These are phyloP conservation scores for Netelia melanura DNA, from an alignment of 2,888 invertebrate genomes.

Conservation along the genomic window DNA sequence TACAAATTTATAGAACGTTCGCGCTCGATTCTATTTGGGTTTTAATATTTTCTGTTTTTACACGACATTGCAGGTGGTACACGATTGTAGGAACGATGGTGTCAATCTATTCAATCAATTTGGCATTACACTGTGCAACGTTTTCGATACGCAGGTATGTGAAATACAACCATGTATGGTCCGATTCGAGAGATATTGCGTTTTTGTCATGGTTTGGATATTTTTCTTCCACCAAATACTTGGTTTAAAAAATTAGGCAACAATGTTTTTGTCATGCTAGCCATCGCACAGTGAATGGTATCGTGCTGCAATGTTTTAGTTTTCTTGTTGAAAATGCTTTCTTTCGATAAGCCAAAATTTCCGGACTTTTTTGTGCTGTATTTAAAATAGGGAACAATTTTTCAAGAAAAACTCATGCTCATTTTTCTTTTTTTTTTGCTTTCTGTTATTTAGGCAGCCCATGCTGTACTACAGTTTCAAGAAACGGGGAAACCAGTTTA, in stretches of 20 bases:
- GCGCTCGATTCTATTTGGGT: neutral
- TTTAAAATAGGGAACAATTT: too few species aligned
- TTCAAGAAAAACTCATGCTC: too few species aligned
- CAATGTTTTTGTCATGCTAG: too few species aligned
- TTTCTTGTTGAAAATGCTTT: too few species aligned
- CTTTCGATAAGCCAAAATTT: too few species aligned
- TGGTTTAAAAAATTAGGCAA: too few species aligned
- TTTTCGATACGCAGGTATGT: slow-evolving; percentile 94
- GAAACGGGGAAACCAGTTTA: slow-evolving; percentile 96
- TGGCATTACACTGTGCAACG: slow-evolving; percentile 92
- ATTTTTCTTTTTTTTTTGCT: slow-evolving; percentile 15
- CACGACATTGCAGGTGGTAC: slow-evolving; percentile 88
- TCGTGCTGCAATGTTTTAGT: too few species aligned
- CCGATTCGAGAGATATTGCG: neutral
- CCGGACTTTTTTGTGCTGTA: too few species aligned
- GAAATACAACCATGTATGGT: neutral
- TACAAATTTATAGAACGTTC: too few species aligned
- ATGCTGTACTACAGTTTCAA: slow-evolving; percentile 96
- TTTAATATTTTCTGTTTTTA: slow-evolving; percentile 40
- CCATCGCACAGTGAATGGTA: too few species aligned
- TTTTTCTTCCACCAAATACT: neutral
- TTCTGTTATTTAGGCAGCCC: slow-evolving; percentile 88
- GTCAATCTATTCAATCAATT: slow-evolving; percentile 94
- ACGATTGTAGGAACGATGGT: slow-evolving; percentile 96
- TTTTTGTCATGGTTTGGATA: slow-evolving; percentile 1